Conservation (phyloP, 1,140 invertebrate species). For the Chironomus tepperi region DNA sequence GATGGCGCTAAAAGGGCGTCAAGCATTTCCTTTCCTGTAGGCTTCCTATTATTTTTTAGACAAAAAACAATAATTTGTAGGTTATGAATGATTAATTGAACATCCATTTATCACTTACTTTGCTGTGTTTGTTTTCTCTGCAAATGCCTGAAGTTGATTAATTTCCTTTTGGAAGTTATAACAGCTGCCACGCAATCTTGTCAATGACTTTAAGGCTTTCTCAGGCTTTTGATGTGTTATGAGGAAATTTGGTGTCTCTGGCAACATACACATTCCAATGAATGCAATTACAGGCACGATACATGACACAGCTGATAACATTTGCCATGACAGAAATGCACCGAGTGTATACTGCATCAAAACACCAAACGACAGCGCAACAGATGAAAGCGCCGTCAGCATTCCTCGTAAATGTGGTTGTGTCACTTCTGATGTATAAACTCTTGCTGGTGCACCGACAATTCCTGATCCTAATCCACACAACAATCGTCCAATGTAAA, state of each 20-base stretch:
- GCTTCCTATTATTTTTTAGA: constrained; percentile 36
- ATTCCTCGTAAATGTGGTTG: constrained; percentile 60
- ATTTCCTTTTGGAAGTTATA: constrained; percentile 55
- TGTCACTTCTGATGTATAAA: constrained; percentile 59
- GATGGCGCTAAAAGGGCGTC: constrained; percentile 49
- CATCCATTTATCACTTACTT: constrained; percentile 27
- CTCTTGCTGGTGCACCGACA: constrained; percentile 57
- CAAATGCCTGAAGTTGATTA: constrained; percentile 50
- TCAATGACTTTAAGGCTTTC: constrained; percentile 49
- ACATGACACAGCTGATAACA: constrained; percentile 49
- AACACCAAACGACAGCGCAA: constrained; percentile 53
- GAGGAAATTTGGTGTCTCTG: constrained; percentile 63
- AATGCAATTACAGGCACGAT: constrained; percentile 49
- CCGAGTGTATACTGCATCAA: constrained; percentile 52
- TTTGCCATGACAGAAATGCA: constrained; percentile 48
- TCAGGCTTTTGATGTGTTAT: constrained; percentile 52
- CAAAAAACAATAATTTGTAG: constrained; percentile 20
- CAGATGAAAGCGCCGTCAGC: constrained; percentile 53
- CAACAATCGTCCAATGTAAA: constrained; percentile 52
- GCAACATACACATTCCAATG: constrained; percentile 51
- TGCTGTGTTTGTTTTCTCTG: constrained; percentile 53
- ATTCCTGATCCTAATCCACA: constrained; percentile 58
- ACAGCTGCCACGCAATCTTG: constrained; percentile 51
- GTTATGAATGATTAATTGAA: constrained; percentile 19
- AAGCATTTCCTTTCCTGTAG: constrained; percentile 46